Conservation (phyloP, 2,888 invertebrate genomes). For the Auanema freiburgensis region DNA sequence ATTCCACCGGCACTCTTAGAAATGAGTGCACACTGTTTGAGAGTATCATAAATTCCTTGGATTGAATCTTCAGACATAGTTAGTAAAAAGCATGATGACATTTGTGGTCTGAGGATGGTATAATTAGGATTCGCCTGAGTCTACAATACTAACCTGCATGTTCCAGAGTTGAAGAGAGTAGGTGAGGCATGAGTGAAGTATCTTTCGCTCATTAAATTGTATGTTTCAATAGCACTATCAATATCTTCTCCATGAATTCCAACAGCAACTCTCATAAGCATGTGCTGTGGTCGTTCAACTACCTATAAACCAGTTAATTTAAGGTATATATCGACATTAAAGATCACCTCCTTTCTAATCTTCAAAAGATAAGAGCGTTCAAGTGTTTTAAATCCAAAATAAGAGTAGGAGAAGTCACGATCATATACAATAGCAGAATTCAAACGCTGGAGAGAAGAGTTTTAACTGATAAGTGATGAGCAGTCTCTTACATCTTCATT, state of each 20-base stretch:
- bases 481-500: constrained; percentile 75
- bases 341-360: constrained; percentile 76
- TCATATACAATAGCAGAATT: constrained; percentile 96
- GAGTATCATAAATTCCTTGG: constrained; percentile 61
- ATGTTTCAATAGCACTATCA: constrained; percentile 88
- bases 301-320: constrained; percentile 67
- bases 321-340: not conserved
- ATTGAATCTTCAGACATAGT: constrained; percentile 86
- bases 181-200: constrained; percentile 98
- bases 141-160: constrained; percentile 68
- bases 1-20: constrained; percentile 97
- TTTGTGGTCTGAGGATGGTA: constrained; percentile 74
- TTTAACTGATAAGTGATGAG: not conserved
- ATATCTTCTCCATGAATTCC: constrained; percentile 94
- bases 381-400: constrained; percentile 98
- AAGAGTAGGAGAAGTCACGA: constrained; percentile 93
- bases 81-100: constrained; percentile 90
- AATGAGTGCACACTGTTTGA: constrained; percentile 79
- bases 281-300: constrained; percentile 93
- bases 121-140: not conserved
- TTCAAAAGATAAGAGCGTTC: constrained; percentile 91
- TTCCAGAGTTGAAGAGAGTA: constrained; percentile 92
- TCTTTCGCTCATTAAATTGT: constrained; percentile 87
- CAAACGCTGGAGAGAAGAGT: constrained; percentile 69
- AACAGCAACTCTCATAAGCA: constrained; percentile 95